Conservation (phyloP, 2,797 vertebrate genomes). For the Oreonectes daqikongensis region DNA sequence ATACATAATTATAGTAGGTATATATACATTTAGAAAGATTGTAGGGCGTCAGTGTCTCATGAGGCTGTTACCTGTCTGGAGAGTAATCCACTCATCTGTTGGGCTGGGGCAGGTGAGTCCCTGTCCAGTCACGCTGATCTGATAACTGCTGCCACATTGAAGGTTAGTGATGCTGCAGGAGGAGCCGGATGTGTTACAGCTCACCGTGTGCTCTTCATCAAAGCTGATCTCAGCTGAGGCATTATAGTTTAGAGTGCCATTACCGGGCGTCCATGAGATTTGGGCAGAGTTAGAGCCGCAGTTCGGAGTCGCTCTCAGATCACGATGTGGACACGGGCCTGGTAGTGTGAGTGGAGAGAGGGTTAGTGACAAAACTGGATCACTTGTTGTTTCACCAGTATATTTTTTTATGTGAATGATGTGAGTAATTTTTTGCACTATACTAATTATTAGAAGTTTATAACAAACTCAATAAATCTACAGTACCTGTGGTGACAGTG, state of each 20-base stretch:
- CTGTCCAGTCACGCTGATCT: constrained; percentile 66
- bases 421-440: no score
- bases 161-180: constrained; percentile 71
- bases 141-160: constrained; percentile 71
- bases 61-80: constrained; percentile 68
- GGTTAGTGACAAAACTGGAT: background rate
- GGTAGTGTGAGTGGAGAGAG: background rate
- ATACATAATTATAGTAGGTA: no score
- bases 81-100: constrained; percentile 51
- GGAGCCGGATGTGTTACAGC: constrained; percentile 64
- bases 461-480: background rate
- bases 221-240: constrained; percentile 55
- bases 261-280: constrained; percentile 74
- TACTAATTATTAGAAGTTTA: background rate
- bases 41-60: background rate
- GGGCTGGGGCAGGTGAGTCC: constrained; percentile 68
- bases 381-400: background rate
- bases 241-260: constrained; percentile 69
- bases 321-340: constrained; percentile 74
- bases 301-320: constrained; percentile 58
- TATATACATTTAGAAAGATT: no score
- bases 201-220: constrained; percentile 11
- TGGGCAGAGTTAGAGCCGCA: constrained; percentile 68
- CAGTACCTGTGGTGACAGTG: constrained; percentile 67
- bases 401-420: no score